Base-by-base conservation (phyloP, 2,113 vertebrate species). In the Gallinago media region DNA sequence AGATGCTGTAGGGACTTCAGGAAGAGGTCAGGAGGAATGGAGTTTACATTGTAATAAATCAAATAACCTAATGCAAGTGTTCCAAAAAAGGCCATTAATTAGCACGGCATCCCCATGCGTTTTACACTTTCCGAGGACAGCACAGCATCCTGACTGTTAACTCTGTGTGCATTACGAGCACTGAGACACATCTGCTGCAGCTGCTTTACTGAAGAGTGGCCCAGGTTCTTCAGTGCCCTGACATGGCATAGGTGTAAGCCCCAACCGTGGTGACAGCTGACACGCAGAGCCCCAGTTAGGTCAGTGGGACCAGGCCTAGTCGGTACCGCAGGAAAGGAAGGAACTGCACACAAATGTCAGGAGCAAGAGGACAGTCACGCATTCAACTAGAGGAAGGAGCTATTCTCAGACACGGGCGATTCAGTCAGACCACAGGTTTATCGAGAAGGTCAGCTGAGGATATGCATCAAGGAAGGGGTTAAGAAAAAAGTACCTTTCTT, bases 231-330 rank as follows among this genome's bases (percentile, higher is more conserved):
- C 50, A 2, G 6, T 10, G 19, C 38, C 27, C n/a, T 68, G 25
- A 13, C 4, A 1, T 0, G 6, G 25, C 10, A 0, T 18, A 11
- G 12, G 2, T 7, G 2, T 14, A 19, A 46, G 9, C 21, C 68
- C 26, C 26, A 66, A 1, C 0, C 0, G 2, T 3, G 19, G 3
- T 4, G n/a, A 25, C 16, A 6, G 16, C 14, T 27, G 2, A 11
- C 32, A 22, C 5, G 8, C 5, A 22, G 21, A 58, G 50, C 26
- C 58, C 19, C 9, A 38, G 55, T 14, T 8, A 12, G 17, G 8
- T 32, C 32, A 8, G 12, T 5, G 9, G 26, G 14, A 22, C 8
- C 17, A 49, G 29, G n/a, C 8, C 3, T 2, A 13, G 26, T 3
- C 40, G 15, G 0, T 8, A 25, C 23, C 31, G n/a, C 38, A 32